These are phyloP conservation scores for Agonopterix alstromeriana DNA, from an alignment of 2,888 invertebrate genomes.

Conservation along the genomic window DNA sequence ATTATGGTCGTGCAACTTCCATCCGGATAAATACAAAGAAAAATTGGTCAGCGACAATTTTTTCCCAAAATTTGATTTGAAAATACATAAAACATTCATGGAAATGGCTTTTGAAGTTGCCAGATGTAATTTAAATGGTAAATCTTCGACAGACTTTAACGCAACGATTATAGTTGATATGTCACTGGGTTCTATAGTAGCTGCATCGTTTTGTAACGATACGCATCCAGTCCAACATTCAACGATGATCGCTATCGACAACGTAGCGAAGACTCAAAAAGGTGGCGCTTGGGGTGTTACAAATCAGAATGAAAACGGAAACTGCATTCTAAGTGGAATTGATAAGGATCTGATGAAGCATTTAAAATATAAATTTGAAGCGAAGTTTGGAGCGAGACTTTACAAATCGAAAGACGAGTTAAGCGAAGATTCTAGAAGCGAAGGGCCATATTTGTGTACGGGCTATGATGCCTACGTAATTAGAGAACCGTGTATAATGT, in stretches of 20 bases:
- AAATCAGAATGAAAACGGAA: conserved; percentile 10
- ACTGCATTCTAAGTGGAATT: conserved; percentile 42
- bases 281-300: conserved; percentile 81
- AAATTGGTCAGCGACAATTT: conserved; percentile 77
- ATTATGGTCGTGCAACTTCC: conserved; percentile 91
- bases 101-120: conserved; percentile 74
- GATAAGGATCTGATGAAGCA: conserved; percentile 43
- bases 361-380: conserved; percentile 43
- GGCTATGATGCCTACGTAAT: conserved; percentile 90
- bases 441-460: conserved; percentile 89
- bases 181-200: conserved; percentile 76
- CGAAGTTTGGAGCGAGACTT: conserved; percentile 66
- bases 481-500: conserved; percentile 95
- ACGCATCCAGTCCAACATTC: conserved; percentile 88
- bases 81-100: conserved; percentile 77
- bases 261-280: conserved; percentile 88
- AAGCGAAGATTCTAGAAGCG: conserved; percentile 13
- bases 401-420: conserved; percentile 26
- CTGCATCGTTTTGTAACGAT: conserved; percentile 78
- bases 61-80: conserved; percentile 74
- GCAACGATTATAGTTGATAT: conserved; percentile 85
- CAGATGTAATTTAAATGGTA: conserved; percentile 28
- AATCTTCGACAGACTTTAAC: conserved; percentile 21
- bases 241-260: conserved; percentile 89
- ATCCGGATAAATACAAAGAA: conserved; percentile 86